Conservation (phyloP, 2,113 vertebrate species). For the Smithornis capensis region DNA sequence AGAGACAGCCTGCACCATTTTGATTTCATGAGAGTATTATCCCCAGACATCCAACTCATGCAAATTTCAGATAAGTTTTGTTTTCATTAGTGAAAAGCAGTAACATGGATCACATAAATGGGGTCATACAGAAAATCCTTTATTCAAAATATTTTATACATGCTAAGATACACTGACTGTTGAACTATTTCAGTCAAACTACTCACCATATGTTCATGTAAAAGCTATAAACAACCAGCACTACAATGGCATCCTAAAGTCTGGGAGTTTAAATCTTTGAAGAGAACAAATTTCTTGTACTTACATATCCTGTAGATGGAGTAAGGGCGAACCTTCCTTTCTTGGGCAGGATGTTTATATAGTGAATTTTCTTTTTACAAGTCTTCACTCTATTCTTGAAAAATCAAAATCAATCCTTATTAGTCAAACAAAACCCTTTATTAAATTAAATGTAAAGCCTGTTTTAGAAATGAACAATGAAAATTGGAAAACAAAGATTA, state of each 20-base stretch:
- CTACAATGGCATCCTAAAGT: background rate
- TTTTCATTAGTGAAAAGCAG: conserved; percentile 40
- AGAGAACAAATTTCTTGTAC: conserved; percentile 26
- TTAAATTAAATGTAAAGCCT: conserved; percentile 19
- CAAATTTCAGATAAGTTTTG: conserved; percentile 56
- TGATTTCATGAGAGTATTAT: conserved; percentile 31
- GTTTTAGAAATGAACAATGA: conserved; percentile 40
- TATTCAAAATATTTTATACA: conserved; percentile 2
- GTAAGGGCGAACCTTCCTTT: background rate
- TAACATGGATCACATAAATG: background rate
- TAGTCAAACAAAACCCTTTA: conserved; percentile 29
- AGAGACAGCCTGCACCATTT: conserved; percentile 26
- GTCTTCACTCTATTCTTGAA: conserved; percentile 20
- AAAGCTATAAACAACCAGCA: background rate
- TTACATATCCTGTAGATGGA: conserved; percentile 12
- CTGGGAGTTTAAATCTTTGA: conserved; percentile 3
- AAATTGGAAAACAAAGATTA: conserved; percentile 12
- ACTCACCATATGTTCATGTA: background rate
- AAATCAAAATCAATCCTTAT: conserved; percentile 46
- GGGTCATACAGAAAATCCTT: conserved; percentile 1
- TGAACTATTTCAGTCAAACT: background rate
- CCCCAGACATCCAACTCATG: conserved; percentile 4
- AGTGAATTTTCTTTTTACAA: conserved; percentile 12
- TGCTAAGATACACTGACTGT: background rate
- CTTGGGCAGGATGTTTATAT: background rate